Percentiles rank a stretch among this genome's conserved stretches.
These are phyloP conservation scores for Cathartes aura DNA, from an alignment of 2,113 vertebrate genomes.

Conservation along the genomic window DNA sequence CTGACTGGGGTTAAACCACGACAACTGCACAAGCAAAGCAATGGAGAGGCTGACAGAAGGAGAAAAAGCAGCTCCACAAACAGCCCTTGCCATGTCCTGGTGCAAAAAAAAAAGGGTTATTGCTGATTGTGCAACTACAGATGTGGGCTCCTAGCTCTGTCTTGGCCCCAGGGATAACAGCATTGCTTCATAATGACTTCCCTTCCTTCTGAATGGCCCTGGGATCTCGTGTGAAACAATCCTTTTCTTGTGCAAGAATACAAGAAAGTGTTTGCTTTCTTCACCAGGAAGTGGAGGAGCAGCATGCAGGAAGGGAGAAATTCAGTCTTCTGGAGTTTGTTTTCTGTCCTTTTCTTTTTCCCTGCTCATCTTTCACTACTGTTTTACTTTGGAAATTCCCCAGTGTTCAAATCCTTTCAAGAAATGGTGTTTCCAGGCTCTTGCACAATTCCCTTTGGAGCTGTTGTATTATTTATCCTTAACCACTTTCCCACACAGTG, in stretches of 20 bases:
- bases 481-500: conserved; percentile 52
- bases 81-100: neutral
- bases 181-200: neutral
- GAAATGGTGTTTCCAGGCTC: neutral
- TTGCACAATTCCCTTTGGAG: conserved; percentile 64
- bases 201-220: neutral
- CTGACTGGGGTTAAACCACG: too few relatives aligned
- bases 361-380: neutral
- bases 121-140: neutral
- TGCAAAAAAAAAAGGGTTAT: neutral
- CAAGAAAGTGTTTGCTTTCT: neutral
- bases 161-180: neutral
- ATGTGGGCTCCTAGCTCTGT: neutral
- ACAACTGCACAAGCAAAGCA: neutral
- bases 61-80: neutral
- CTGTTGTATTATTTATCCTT: neutral
- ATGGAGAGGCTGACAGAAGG: neutral
- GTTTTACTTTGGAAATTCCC: conserved; percentile 45
- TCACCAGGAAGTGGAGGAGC: neutral
- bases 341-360: neutral
- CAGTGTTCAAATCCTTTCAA: neutral
- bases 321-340: neutral
- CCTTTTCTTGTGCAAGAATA: neutral
- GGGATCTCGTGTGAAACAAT: neutral
- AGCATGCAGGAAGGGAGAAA: neutral